A percentile compares a stretch with the other conserved stretches of the same genome.
Conservation (phyloP, 2,113 vertebrate species). For the Crotalus tigris region DNA sequence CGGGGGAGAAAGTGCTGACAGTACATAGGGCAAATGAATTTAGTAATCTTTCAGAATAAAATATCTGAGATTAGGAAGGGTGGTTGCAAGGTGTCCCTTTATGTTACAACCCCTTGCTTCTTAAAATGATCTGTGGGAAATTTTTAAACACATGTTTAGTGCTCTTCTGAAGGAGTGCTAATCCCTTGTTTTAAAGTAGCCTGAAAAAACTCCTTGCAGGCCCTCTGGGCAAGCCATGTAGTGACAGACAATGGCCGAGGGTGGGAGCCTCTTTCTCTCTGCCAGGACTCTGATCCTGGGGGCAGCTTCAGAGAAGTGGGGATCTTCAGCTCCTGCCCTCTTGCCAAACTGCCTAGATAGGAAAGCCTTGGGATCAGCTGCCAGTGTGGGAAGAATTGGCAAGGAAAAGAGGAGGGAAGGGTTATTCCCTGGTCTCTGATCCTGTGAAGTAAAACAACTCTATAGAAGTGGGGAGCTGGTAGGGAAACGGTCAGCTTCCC, state of each 20-base stretch:
- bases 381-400: neutral
- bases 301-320: neutral
- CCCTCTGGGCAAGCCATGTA: neutral
- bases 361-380: neutral
- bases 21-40: neutral
- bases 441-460: neutral
- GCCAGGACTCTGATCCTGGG: neutral
- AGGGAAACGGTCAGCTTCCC: neutral
- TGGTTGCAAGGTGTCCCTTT: neutral
- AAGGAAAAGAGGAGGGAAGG: neutral
- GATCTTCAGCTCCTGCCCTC: neutral
- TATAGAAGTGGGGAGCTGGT: neutral
- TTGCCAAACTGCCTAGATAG: neutral
- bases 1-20: neutral
- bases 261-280: neutral
- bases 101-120: neutral
- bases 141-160: neutral
- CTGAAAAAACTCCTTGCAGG: neutral
- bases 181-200: neutral
- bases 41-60: neutral
- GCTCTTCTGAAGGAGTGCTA: neutral
- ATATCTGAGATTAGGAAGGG: neutral
- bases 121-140: neutral
- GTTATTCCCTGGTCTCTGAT: neutral
- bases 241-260: neutral